phyloP scores from a whole-genome alignment of 2,113 vertebrate genomes.

The Drymodes brunneopygia region DNA sequence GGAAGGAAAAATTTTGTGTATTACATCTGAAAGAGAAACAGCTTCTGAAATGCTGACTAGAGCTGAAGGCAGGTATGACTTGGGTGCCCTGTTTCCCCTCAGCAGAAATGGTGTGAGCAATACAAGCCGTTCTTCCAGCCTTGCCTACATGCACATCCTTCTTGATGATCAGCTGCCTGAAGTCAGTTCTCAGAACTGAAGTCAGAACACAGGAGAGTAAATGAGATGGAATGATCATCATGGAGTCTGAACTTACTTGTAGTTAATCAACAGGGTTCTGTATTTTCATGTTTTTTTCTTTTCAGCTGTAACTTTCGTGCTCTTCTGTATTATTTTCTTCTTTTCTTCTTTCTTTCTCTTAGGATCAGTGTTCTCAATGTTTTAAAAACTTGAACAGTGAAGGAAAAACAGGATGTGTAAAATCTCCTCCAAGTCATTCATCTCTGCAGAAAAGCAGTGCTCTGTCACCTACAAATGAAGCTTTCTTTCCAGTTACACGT shows the following conservation, averaged over 20 bases:
- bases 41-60: not conserved
- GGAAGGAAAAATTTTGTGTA: not conserved
- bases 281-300: not conserved
- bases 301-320: not conserved
- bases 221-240: not conserved
- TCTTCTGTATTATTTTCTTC: not conserved
- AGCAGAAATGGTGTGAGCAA: not conserved
- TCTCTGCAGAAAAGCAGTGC: not conserved
- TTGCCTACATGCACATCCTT: not conserved
- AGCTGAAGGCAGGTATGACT: not conserved
- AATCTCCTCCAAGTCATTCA: not conserved
- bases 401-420: not conserved
- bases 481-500: not conserved
- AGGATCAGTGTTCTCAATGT: not conserved
- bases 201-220: not conserved
- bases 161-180: not conserved
- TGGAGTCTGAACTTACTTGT: not conserved
- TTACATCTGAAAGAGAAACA: not conserved
- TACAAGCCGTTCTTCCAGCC: not conserved
- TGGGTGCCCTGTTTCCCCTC: not conserved
- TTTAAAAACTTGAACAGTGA: not conserved
- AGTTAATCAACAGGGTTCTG: not conserved
- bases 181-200: not conserved
- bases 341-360: not conserved
- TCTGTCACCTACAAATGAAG: not conserved